These are phyloP conservation scores for Epinotia brunnichana DNA, from an alignment of 2,888 invertebrate genomes.

Conservation along the genomic window DNA sequence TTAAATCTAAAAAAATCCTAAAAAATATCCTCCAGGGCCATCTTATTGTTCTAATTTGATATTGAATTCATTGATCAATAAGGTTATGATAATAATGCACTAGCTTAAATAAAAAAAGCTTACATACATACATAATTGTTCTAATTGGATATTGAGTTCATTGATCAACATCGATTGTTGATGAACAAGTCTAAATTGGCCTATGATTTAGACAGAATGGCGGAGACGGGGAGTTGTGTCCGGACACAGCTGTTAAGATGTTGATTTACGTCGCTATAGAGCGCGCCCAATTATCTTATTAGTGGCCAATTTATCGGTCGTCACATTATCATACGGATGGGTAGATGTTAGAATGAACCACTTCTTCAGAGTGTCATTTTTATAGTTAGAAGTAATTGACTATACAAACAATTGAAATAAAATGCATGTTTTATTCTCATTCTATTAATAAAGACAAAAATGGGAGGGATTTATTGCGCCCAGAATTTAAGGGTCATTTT, in stretches of 20 bases:
- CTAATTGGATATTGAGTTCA: background rate
- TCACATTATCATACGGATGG: slow-evolving; percentile 78
- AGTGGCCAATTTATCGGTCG: slow-evolving; percentile 81
- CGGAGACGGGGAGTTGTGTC: slow-evolving; percentile 53
- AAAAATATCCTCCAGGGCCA: too few relatives aligned
- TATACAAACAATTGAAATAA: background rate
- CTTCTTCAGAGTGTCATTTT: slow-evolving; percentile 47
- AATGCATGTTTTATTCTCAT: background rate
- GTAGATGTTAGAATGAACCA: slow-evolving; percentile 56
- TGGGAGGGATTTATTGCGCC: too few relatives aligned
- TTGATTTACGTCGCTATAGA: slow-evolving; percentile 81
- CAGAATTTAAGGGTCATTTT: too few relatives aligned
- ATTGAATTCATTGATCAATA: too few relatives aligned
- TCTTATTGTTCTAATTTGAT: too few relatives aligned
- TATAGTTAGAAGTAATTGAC: too few relatives aligned
- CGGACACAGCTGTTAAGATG: slow-evolving; percentile 75
- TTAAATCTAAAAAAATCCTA: too few relatives aligned
- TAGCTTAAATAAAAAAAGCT: background rate
- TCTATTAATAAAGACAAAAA: too few relatives aligned
- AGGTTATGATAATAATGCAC: too few relatives aligned
- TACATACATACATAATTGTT: background rate
- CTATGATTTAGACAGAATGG: slow-evolving; percentile 57
- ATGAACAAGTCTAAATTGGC: slow-evolving; percentile 18
- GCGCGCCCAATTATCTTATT: slow-evolving; percentile 82
- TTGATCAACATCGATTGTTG: background rate